Evolutionary conservation across 2,797 vertebrate genomes (phyloP), one percentile per base, ranked within the genome.

Genomic region (Smutsia gigantea): DNA sequence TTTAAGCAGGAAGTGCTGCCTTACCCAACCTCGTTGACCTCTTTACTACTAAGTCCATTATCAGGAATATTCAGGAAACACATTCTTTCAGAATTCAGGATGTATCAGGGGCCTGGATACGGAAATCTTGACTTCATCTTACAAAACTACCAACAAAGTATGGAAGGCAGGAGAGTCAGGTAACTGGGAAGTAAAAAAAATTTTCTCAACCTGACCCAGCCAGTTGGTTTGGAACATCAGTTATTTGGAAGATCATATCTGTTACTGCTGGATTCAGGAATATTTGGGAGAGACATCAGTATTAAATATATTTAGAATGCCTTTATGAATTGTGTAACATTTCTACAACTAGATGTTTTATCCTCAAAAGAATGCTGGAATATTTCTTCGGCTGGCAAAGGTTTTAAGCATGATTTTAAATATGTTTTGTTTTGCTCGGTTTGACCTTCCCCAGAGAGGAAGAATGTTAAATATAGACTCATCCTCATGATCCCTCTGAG

Each of bases 31-130:
- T 77, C 93, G 1, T 79, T 90, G 92, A 94, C 91, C 94, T 75
- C 57, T 71, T 9, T 2, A 7, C 49, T 37, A 49, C 93, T 10
- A 29, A 4, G 0, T 0, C 69, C 55, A 63, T 95, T 86, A 87
- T 93, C 86, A 86, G 97, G 72, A 90, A 79, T 79, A 87, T 74
- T 82, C 10, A 12, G 92, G 96, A 84, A 96, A 96, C 89, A 61
- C 42, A 75, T 90, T 74, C 34, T 78, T 92, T 34, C 78, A 74
- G 85, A 93, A 94, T 46, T 85, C 96, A 96, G 97, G 95, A 93
- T 93, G 69, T 95, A 85, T 93, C 94, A 74, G 66, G 63, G 89
- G 39, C 77, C 93, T 91, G 69, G 64, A 23, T 55, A 69, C 89
- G 69, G 64, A 23, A 49, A 69, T n/a, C 90, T 93, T 78, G 68